Evolutionary conservation across 35 echinoderm and acorn worm species (phyloP), one percentile per base, ranked within the genome.

Genomic region (Ophiothrix spiculata): DNA sequence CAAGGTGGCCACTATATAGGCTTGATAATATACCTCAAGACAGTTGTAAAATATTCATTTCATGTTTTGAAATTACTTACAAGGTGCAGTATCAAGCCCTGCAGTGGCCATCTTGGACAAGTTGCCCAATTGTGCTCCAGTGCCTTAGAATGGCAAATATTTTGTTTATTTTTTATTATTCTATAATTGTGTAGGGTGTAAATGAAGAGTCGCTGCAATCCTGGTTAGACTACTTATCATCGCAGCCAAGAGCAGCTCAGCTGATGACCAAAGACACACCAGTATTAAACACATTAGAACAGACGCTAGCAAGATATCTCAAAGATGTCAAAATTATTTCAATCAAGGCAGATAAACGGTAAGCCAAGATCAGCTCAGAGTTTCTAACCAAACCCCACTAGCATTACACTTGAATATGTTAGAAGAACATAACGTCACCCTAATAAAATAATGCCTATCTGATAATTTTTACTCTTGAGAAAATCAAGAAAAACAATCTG

Each of bases 281-380:
- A 14, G 85, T 99, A 14, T 49, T 99, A 8, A 23, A 40, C 39
- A 94, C 96, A 29, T 79, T 99, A 29, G 87, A 99, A 60, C 85
- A 90, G 69, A 81, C 85, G 36, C 75, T 99, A 87, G 36, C 79
- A 21, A 99, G 79, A 77, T 76, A 91, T 39, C 86, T 91, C 36
- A 99, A 88, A 79, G 96, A 94, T 38, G 96, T 99, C 85, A 91
- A 91, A 40, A 88, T 80, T 32, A 25, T 91, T 0, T 88, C 91
- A 32, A 88, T 99, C 79, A 99, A 99, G 56, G 96, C 96, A 56
- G 96, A 99, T 82, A 99, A 99, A 82, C 91, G 96, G 96, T 99
- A 80, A 35, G 36, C 13, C 35, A 23, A 36, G 83, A 8, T 28
- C 16, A 1, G 1, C 1, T 37, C 77, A 13, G 8, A 21, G 32